Evolutionary conservation across 2,888 invertebrate species (phyloP).

Genomic region (Cetonia aurata): DNA sequence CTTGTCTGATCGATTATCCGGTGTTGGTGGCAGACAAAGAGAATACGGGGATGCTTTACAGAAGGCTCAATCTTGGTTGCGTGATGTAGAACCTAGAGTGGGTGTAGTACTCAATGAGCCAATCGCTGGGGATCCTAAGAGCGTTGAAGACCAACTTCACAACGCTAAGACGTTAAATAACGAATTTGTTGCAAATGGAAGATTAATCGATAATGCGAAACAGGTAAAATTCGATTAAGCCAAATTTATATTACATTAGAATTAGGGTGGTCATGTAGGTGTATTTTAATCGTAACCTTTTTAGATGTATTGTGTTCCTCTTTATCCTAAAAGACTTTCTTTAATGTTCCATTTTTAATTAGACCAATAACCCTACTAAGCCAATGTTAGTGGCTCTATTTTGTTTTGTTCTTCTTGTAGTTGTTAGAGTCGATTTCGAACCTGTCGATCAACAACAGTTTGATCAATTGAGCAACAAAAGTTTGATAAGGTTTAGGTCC

Average conservation of each 20-base stretch:
- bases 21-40: slow-evolving; percentile 81
- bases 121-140: slow-evolving; percentile 87
- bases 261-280: neutral
- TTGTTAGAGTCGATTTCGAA: no score
- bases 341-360: no score
- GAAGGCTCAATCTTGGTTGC: slow-evolving; percentile 83
- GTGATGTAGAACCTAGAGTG: slow-evolving; percentile 82
- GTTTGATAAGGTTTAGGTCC: no score
- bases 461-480: no score
- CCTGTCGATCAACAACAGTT: no score
- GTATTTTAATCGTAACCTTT: neutral
- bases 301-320: no score
- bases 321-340: no score
- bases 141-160: slow-evolving; percentile 88
- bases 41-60: slow-evolving; percentile 88
- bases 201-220: slow-evolving; percentile 87
- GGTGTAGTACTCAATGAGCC: slow-evolving; percentile 84
- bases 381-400: no score
- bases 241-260: neutral
- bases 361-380: no score
- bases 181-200: slow-evolving; percentile 88
- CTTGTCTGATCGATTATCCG: slow-evolving; percentile 84
- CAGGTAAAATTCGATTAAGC: slow-evolving; percentile 66
- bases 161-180: slow-evolving; percentile 87
- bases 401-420: no score